Base-by-base conservation (phyloP, 2,797 vertebrate species). In the Myotis vivesi region DNA sequence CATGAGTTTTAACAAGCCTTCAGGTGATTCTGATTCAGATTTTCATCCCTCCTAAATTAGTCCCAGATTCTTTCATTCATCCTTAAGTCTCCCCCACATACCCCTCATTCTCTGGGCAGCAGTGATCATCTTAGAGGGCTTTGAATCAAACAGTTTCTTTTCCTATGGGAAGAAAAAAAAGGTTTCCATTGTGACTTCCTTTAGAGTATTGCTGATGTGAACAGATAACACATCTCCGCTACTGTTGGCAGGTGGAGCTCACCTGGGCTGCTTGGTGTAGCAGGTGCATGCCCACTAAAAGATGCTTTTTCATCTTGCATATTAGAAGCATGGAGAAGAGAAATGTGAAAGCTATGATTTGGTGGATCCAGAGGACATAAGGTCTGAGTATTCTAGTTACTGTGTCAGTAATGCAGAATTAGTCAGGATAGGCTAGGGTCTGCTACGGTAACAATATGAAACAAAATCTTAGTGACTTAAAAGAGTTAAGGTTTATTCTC, bases 131-230 rank as follows among this genome's bases (percentile, higher is more conserved):
- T 71, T 66, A 91, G 64, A 59, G 91, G n/a, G 75, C 57, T 93
- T 89, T 94, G 68, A 83, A 51, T 87, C 30, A 77, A 89, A 73
- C 25, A 10, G n/a, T 91, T 92, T 38, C 20, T 76, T 92, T 64
- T 81, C 66, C 30, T 69, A 17, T 83, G n/a, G 33, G 55, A 76
- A 66, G 30, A 83, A 83, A 57, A 57, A 86, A 41, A 38, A 17
- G 17, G 51, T 89, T 80, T 84, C 88, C 53, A 30, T 76, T 53
- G 44, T 87, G 64, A 91, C 44, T 91, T 82, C 62, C 79, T 79
- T 77, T 84, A 46, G 55, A 75, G 30, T 51, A 49, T 59, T 86
- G 25, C 49, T 55, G 22, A 72, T 77, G 30, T 46, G 30, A 92
- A 69, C 20, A 76, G 68, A 38, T 53, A 46, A 44, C 15, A 36